These are phyloP conservation scores for Triops cancriformis DNA, from an alignment of 1,140 invertebrate genomes.

Conservation along the genomic window DNA sequence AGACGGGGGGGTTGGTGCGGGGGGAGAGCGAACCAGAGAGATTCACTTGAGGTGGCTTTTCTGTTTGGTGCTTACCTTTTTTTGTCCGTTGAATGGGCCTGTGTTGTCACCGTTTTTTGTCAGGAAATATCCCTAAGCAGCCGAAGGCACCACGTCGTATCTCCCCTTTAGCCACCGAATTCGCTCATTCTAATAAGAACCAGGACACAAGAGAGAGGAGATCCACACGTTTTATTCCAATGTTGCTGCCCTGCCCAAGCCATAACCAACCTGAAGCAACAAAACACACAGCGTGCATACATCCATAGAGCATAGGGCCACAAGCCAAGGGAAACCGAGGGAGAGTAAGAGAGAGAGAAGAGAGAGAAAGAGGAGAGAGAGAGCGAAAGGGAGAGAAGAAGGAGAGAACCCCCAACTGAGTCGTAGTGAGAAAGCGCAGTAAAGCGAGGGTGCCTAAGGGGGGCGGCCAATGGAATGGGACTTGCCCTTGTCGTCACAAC, in stretches of 20 bases:
- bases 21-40: too few relatives aligned
- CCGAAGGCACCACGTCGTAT: not conserved
- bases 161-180: not conserved
- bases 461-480: not conserved
- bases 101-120: not conserved
- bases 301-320: constrained; percentile 9
- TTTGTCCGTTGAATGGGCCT: not conserved
- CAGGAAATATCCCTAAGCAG: not conserved
- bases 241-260: constrained; percentile 5
- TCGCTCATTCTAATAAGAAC: not conserved
- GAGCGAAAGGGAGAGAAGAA: not conserved
- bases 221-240: constrained; percentile 9
- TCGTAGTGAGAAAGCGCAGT: not conserved
- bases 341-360: not conserved
- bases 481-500: not conserved
- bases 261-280: constrained; percentile 13
- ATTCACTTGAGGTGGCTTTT: not conserved
- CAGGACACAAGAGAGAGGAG: not conserved
- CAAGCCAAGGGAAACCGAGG: not conserved
- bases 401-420: not conserved
- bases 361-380: not conserved
- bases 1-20: too few relatives aligned
- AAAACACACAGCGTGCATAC: constrained; percentile 13
- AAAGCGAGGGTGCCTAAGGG: not conserved
- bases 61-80: not conserved